Evolutionary conservation across 2,113 vertebrate genomes (phyloP).

Genomic region (Emydura subglobosa): DNA sequence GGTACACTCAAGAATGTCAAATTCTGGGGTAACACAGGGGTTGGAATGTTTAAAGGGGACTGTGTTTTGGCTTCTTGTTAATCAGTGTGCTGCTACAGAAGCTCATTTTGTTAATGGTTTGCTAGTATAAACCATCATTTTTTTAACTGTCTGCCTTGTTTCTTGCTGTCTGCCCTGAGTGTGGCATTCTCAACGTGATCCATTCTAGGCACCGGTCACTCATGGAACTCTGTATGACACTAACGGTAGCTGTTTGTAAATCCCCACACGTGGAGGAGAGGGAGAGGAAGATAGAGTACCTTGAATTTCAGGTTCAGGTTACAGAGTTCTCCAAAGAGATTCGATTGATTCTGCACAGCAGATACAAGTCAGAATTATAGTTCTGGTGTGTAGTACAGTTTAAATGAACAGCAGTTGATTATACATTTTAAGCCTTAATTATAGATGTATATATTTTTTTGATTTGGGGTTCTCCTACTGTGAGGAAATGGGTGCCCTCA

Average conservation of each 20-base stretch:
- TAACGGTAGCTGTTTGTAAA: not conserved
- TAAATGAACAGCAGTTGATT: not conserved
- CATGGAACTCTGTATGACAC: not conserved
- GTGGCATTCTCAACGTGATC: not conserved
- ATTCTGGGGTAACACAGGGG: not conserved
- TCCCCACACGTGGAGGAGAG: not conserved
- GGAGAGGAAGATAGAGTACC: not conserved
- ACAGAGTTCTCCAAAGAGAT: not conserved
- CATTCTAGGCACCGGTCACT: not conserved
- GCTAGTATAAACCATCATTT: not conserved
- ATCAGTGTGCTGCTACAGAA: not conserved
- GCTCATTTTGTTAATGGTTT: not conserved
- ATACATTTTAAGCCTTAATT: not conserved
- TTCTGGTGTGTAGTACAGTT: not conserved
- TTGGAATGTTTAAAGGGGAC: too few relatives aligned
- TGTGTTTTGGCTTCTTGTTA: not conserved
- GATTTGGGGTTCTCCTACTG: not conserved
- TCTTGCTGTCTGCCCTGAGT: not conserved
- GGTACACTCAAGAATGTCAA: too few relatives aligned
- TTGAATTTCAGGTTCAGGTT: accelerated
- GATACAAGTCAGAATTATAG: not conserved
- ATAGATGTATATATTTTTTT: not conserved
- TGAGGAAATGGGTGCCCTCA: not conserved
- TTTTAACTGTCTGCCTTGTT: not conserved
- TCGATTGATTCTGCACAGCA: not conserved